phyloP scores from a whole-genome alignment of 2,888 invertebrate species.

The Acrocera orbiculus region DNA sequence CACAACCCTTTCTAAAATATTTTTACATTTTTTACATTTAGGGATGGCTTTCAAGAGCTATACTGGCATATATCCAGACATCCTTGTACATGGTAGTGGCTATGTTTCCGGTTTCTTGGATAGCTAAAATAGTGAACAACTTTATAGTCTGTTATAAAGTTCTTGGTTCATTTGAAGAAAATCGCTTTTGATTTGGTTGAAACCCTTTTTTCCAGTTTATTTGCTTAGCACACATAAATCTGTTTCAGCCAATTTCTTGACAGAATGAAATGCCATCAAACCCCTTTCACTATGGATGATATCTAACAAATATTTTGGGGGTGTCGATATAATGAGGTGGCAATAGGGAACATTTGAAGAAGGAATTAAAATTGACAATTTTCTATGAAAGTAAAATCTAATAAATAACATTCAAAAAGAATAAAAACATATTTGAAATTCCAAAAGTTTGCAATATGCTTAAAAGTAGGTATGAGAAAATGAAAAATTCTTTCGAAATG shows the following conservation, averaged over 20 bases:
- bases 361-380: constrained; percentile 6
- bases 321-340: constrained; percentile 6
- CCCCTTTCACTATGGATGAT: constrained; percentile 3
- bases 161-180: constrained; percentile 4
- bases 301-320: no score
- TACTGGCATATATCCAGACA: no score
- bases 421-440: no score
- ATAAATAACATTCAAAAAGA: no score
- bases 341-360: constrained; percentile 2
- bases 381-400: no score
- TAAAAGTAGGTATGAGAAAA: no score
- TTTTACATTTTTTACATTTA: no score
- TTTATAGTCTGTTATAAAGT: not conserved
- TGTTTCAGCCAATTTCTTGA: constrained; percentile 10
- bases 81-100: no score
- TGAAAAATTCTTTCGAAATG: no score
- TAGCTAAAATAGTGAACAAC: not conserved
- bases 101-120: constrained; percentile 7
- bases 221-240: constrained; percentile 9
- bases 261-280: constrained; percentile 6
- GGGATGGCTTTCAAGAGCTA: no score
- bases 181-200: constrained; percentile 9
- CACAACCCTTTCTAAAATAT: no score
- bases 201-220: constrained; percentile 8
- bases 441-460: no score